Base-by-base conservation (phyloP, 2,113 vertebrate genomes). In the Cyprichromis sp. region DNA sequence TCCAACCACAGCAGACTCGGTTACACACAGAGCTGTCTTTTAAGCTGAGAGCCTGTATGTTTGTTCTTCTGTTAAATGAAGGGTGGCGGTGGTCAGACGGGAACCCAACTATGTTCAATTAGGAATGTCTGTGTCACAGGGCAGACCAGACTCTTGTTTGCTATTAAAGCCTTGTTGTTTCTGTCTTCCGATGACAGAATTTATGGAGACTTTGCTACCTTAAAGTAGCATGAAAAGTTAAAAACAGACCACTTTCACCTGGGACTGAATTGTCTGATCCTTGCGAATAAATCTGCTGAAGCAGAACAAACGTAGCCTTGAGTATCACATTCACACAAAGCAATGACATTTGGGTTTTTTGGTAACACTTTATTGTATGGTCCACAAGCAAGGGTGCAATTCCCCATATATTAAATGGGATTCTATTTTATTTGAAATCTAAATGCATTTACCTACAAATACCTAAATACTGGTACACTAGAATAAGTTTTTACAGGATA, bases 1-100 rank as follows among this genome's bases (percentile, higher is more conserved):
- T 91, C 82, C 88, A 73, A 83, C 91, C 85, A 81, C 88, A 24
- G 87, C 89, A 57, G 93, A 83, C 91, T 92, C 5, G 6, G 86
- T 95, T 94, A 87, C 93, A 95, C 91, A 93, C 90, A 89, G 91
- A 81, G 85, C 86, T 54, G 91, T 91, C 92, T 94, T 92, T 95
- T 88, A 89, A 91, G 87, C 82, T 19, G 31, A 80, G 92, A 66
- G 79, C 76, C 81, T 80, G 79, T 88, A 83, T 91, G 91, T 95
- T 94, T 93, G 92, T 90, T 93, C 92, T 92, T 85, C 87, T 93
- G 91, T 92, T 91, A 91, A 93, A 93, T 95, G 92, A 91, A 87
- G 90, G 93, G 92, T 92, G 86, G 59, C 86, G 24, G 91, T 89
- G 89, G 93, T 92, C 83, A 84, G 91, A 87, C 91, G 73, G 90